Base-by-base conservation (phyloP, 2,797 vertebrate genomes). In the Tinamus major region DNA sequence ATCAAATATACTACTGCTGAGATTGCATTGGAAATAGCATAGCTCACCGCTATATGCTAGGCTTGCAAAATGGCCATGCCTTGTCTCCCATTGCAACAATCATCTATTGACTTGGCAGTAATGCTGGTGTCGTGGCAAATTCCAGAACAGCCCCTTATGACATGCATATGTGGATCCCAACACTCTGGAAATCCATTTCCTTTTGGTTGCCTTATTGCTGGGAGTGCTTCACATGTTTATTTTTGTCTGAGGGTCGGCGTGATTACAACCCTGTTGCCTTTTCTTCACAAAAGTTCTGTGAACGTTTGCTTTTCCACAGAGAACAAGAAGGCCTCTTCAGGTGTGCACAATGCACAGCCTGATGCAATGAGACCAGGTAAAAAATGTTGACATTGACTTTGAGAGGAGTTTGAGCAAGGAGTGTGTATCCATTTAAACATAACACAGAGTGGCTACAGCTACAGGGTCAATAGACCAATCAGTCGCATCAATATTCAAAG, bases 321-420 rank as follows among this genome's bases (percentile, higher is more conserved):
- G 21, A 68, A n/a, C 29, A 31, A 72, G 19, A 33, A 64, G 3
- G 33, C 39, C 6, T 55, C 13, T 71, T 10, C 76, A 10, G 61
- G 5, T 35, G 12, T 1, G 2, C 1, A 13, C 14, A 14, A 18
- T 8, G 6, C 6, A 35, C 4, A 56, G 3, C 44, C 65, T 39
- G 24, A 17, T 76, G 41, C 12, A 69, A 37, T 5, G 64, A 62
- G 7, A 5, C 20, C 68, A 67, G 1, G 4, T 48, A 19, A 67
- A 71, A 56, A n/a, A 35, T 24, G 20, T 23, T 79, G 51, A 58
- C 55, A 23, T 58, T 31, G 58, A 29, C 13, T 72, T 18, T 11
- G 31, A 55, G 4, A 59, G 7, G 17, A 56, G 55, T 56, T 24
- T 62, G 27, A 84, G 27, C 41, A 71, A 63, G 29, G 37, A 13